Percentiles rank a stretch among this genome's conserved stretches.
Evolutionary conservation across 2,797 vertebrate genomes (phyloP).

Genomic region (Diglossa cyanea): DNA sequence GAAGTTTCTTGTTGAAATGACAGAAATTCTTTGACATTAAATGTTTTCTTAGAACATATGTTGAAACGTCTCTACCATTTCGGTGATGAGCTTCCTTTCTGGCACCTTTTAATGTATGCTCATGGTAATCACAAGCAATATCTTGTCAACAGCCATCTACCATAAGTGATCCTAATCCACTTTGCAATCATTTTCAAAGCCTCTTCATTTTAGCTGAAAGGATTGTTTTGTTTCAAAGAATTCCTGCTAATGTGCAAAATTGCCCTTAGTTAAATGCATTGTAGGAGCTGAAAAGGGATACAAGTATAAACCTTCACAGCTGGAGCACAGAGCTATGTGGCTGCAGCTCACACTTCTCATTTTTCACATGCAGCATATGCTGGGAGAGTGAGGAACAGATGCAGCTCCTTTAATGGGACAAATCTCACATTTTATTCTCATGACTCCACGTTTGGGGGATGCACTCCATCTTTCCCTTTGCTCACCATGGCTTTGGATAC

Average conservation of each 20-base stretch:
- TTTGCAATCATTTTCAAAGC: conserved; percentile 61
- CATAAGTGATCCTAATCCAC: conserved; percentile 60
- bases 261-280: conserved; percentile 61
- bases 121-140: conserved; percentile 20
- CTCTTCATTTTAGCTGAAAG: conserved; percentile 58
- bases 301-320: conserved; percentile 55
- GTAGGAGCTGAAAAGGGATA: conserved; percentile 36
- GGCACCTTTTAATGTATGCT: conserved; percentile 35
- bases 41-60: conserved; percentile 39
- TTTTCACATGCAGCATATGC: conserved; percentile 17
- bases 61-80: conserved; percentile 40
- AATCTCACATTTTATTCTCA: background rate
- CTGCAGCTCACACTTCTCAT: background rate
- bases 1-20: conserved; percentile 34
- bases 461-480: background rate
- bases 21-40: conserved; percentile 40
- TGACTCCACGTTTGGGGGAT: background rate
- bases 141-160: conserved; percentile 53
- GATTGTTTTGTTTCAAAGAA: conserved; percentile 58
- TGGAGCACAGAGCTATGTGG: conserved; percentile 26
- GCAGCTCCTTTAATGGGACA: background rate
- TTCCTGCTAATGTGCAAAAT: conserved; percentile 62
- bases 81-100: conserved; percentile 23
- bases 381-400: conserved; percentile 24
- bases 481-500: background rate